Evolutionary conservation across 2,797 vertebrate genomes (phyloP).

Genomic region (Enteromius fasciolatus): DNA sequence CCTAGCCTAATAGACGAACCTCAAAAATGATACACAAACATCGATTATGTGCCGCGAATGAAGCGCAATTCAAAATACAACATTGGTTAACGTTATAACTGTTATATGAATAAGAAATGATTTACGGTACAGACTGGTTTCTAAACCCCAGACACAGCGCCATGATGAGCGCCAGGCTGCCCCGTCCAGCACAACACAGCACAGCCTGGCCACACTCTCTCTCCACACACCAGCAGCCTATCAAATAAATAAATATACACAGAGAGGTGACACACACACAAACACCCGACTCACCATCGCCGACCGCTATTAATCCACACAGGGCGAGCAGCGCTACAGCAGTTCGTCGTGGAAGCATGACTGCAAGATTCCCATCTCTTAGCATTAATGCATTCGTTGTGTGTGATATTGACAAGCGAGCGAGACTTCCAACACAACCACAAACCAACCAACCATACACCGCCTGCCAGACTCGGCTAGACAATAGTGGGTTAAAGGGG

Average conservation of each 20-base stretch:
- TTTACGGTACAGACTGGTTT: slow-evolving; percentile 57
- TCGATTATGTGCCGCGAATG: background rate
- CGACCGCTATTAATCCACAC: slow-evolving; percentile 67
- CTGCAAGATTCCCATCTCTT: slow-evolving; percentile 79
- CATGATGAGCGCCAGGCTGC: slow-evolving; percentile 78
- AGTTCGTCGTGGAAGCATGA: slow-evolving; percentile 74
- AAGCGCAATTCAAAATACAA: background rate
- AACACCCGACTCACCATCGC: slow-evolving; percentile 74
- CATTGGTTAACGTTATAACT: background rate
- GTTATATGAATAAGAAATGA: slow-evolving; percentile 6
- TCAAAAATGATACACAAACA: background rate
- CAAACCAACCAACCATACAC: slow-evolving; percentile 71
- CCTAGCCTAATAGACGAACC: background rate
- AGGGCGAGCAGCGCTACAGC: slow-evolving; percentile 72
- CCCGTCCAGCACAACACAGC: slow-evolving; percentile 67
- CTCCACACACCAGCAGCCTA: slow-evolving; percentile 38
- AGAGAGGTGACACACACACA: slow-evolving; percentile 62
- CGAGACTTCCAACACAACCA: slow-evolving; percentile 75
- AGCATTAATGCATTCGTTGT: slow-evolving; percentile 71
- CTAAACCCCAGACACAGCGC: slow-evolving; percentile 70
- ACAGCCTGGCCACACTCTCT: slow-evolving; percentile 48
- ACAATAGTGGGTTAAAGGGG: slow-evolving; percentile 74
- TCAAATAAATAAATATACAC: slow-evolving; percentile 64
- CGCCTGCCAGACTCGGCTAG: slow-evolving; percentile 65
- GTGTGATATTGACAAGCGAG: slow-evolving; percentile 69